phyloP scores from a whole-genome alignment of 2,888 invertebrate species.

The Acanthosepion pharaonis region DNA sequence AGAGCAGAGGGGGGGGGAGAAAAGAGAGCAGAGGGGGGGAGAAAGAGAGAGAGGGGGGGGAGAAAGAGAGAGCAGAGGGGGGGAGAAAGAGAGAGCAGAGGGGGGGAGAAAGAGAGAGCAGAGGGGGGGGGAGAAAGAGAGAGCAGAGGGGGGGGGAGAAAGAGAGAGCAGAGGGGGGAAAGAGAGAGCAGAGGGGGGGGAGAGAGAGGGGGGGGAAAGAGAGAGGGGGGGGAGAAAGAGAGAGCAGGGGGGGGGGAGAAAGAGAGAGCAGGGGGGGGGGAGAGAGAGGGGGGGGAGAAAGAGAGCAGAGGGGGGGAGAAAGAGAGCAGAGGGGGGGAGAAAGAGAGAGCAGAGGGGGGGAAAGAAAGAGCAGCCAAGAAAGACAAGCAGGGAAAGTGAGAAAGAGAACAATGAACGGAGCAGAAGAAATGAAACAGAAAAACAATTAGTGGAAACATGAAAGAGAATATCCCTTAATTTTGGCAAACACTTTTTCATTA shows the following conservation, averaged over 20 bases:
- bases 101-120: neutral
- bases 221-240: neutral
- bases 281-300: neutral
- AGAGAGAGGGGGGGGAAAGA: neutral
- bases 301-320: neutral
- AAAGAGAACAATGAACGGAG: neutral
- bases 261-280: neutral
- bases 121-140: neutral
- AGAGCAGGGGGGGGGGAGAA: neutral
- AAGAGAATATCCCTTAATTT: no score
- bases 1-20: no score
- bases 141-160: neutral
- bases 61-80: no score
- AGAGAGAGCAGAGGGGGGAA: neutral
- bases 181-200: neutral
- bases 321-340: neutral
- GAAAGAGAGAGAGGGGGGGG: fast-evolving
- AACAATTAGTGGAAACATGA: neutral
- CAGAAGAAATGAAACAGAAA: no score
- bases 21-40: neutral
- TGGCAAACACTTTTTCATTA: no score
- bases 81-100: constrained; percentile 33
- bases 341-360: neutral
- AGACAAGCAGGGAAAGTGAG: neutral
- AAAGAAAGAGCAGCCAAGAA: neutral